Conservation (phyloP, 2,113 vertebrate species). For the Genyomyrus donnyi region DNA sequence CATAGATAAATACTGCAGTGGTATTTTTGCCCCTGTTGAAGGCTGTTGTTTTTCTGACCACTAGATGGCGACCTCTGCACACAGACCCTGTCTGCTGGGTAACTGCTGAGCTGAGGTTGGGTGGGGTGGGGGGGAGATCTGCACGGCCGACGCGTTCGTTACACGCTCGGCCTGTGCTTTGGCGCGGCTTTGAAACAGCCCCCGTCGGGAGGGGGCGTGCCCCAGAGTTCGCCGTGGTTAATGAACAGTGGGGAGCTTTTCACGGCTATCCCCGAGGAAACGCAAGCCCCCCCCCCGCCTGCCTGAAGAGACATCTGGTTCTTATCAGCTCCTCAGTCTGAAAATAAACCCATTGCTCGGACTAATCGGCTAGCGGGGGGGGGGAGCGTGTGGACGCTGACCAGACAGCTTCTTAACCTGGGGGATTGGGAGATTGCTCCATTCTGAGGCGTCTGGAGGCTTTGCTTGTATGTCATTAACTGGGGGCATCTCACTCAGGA, state of each 20-base stretch:
- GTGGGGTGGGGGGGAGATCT: neutral
- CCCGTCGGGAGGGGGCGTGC: neutral
- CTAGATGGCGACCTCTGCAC: slow-evolving; percentile 19
- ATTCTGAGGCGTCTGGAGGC: neutral
- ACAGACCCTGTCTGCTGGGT: neutral
- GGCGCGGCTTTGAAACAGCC: neutral
- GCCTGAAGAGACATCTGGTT: slow-evolving; percentile 35
- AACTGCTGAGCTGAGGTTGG: neutral
- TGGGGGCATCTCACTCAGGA: slow-evolving; percentile 22
- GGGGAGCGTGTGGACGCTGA: neutral
- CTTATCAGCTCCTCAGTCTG: slow-evolving; percentile 29
- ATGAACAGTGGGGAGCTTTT: slow-evolving; percentile 22
- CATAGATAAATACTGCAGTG: neutral
- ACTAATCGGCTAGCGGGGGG: slow-evolving; percentile 11
- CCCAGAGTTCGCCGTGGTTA: slow-evolving; percentile 18
- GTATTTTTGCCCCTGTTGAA: neutral
- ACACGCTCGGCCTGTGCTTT: neutral
- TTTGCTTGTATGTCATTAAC: slow-evolving; percentile 30
- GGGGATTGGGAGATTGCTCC: neutral
- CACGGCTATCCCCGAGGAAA: slow-evolving; percentile 15
- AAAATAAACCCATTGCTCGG: slow-evolving; percentile 26
- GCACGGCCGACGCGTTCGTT: neutral
- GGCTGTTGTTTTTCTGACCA: neutral
- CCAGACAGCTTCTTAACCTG: slow-evolving; percentile 8
- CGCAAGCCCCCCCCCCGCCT: slow-evolving; percentile 19